Base-by-base conservation (phyloP, 2,797 vertebrate species). In the Adrianichthys oophorus region DNA sequence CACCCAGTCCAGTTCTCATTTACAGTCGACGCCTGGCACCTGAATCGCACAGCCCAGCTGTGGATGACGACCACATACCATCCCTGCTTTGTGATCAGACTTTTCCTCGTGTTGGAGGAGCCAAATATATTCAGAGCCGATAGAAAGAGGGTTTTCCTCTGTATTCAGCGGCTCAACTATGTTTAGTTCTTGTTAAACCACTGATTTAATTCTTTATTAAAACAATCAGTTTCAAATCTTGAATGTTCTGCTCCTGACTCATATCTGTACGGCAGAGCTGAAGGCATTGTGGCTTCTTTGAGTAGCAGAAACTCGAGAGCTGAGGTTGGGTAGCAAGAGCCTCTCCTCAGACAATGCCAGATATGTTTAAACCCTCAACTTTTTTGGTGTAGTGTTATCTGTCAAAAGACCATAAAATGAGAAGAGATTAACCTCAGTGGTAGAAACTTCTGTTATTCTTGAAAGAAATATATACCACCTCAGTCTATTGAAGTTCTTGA, bases 21-120 rank as follows among this genome's bases (percentile, higher is more conserved):
- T 32, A 32, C 29, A 32, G 29, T 32, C 29, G 12, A 32, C 7
- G 29, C 6, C 29, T 8, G 1, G 43, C 70, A 24, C 70, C 61
- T 80, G 82, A 85, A 62, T 82, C 82, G 78, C 75, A 24, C 41
- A 19, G 67, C 8, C 5, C 18, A 56, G 62, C 58, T 8, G 62
- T 82, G 80, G 83, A 79, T 85, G 80, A 82, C 13, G 62, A 82
- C 80, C 73, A 80, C 76, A 83, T 76, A 81, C 56, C 26, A 80
- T 84, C 81, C 70, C 62, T 74, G 72, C 19, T 58, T 77, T 62
- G 49, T 53, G 53, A 62, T 71, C 61, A 70, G 70, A 49, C 62
- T 72, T 59, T 72, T 79, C 73, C 70, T 56, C 50, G 70, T 44
- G 64, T 44, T 65, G 62, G 56, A 62, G 45, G 66, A 82, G 68